Evolutionary conservation across 2,888 invertebrate species (phyloP).

Genomic region (Chrysina gloriosa): DNA sequence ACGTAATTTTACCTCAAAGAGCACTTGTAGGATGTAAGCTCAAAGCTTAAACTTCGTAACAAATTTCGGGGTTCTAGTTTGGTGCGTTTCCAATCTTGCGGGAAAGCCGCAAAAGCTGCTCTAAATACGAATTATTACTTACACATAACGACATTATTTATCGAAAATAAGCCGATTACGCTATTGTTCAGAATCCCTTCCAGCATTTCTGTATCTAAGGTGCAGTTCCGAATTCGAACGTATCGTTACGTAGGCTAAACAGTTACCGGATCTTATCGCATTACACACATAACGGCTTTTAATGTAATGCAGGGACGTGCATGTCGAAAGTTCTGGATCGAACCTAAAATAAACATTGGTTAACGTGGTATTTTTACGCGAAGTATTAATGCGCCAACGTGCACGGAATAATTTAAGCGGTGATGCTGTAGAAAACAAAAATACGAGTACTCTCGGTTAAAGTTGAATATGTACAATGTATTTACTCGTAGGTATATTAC

Average conservation of each 20-base stretch:
- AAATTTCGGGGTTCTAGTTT: background rate
- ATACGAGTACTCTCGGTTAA: too few relatives aligned
- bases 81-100: background rate
- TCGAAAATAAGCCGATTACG: constrained; percentile 17
- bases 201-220: constrained; percentile 1
- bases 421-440: background rate
- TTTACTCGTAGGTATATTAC: too few relatives aligned
- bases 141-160: constrained; percentile 17
- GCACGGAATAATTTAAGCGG: background rate
- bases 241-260: constrained; percentile 13
- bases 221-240: constrained; percentile 18
- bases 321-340: constrained; percentile 3
- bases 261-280: constrained; percentile 16
- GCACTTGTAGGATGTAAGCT: background rate
- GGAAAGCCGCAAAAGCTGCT: background rate
- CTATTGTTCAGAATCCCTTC: background rate
- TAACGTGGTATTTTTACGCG: background rate
- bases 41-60: background rate
- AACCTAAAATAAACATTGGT: constrained; percentile 6
- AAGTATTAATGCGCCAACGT: background rate
- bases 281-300: constrained; percentile 5
- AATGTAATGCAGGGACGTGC: background rate
- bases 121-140: constrained; percentile 19
- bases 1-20: background rate
- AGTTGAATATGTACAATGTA: too few relatives aligned